A percentile compares a stretch with the other conserved stretches of the same genome.
phyloP scores from a whole-genome alignment of 1,140 invertebrate species.

The Calycopis cecrops region DNA sequence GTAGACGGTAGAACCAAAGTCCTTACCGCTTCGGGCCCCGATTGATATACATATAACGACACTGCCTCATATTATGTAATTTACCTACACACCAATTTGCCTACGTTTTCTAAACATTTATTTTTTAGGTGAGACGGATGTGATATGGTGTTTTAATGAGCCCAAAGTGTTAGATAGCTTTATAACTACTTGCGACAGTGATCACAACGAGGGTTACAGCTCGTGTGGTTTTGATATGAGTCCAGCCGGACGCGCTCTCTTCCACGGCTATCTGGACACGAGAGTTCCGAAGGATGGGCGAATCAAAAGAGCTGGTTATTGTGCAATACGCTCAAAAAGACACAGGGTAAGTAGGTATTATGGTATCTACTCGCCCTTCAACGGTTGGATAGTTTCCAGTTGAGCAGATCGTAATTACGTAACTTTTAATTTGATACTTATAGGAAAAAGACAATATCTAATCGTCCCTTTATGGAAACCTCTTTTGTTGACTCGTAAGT shows the following conservation, averaged over 20 bases:
- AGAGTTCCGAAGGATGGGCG: slow-evolving; percentile 87
- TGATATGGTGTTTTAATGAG: slow-evolving; percentile 81
- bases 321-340: slow-evolving; percentile 81
- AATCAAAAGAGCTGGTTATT: slow-evolving; percentile 85
- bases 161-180: slow-evolving; percentile 81
- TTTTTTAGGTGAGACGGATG: slow-evolving; percentile 79
- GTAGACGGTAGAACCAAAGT: too few species aligned
- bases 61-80: too few species aligned
- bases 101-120: neutral
- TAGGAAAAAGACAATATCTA: too few species aligned
- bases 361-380: neutral
- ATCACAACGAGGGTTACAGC: slow-evolving; percentile 88
- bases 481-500: too few species aligned
- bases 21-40: too few species aligned
- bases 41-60: too few species aligned
- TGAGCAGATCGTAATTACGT: too few species aligned
- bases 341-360: slow-evolving; percentile 72
- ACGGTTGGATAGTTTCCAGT: too few species aligned
- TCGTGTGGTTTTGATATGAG: slow-evolving; percentile 79
- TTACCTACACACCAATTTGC: too few species aligned
- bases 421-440: too few species aligned
- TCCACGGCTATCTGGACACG: slow-evolving; percentile 83
- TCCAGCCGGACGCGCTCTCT: slow-evolving; percentile 82
- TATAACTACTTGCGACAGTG: slow-evolving; percentile 84
- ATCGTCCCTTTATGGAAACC: too few species aligned